A percentile compares a stretch with the other conserved stretches of the same genome.
phyloP scores from a whole-genome alignment of 2,113 vertebrate species.

The Pachyramphus minor region DNA sequence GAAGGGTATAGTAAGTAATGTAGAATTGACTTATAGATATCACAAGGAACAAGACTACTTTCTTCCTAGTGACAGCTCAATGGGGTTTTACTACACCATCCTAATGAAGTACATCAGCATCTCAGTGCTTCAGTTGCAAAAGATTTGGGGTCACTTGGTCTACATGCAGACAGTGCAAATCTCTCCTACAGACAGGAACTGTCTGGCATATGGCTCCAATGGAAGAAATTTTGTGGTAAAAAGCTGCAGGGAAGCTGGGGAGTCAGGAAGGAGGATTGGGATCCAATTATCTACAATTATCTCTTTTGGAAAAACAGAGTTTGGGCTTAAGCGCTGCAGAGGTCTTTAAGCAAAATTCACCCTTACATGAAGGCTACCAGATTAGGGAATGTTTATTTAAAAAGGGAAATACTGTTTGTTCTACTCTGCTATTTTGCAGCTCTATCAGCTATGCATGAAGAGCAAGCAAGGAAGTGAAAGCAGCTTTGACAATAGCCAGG shows the following conservation, averaged over 20 bases:
- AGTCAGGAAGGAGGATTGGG: neutral
- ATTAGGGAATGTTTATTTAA: conserved; percentile 62
- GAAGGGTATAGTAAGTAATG: neutral
- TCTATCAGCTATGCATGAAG: neutral
- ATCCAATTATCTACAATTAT: neutral
- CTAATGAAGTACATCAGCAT: neutral
- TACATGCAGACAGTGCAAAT: neutral
- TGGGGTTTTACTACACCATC: neutral
- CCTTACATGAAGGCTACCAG: conserved; percentile 20
- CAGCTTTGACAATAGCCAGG: conserved; percentile 21
- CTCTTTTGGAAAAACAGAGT: neutral
- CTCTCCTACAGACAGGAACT: neutral
- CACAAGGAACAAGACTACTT: neutral
- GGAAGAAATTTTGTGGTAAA: neutral
- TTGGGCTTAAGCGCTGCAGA: neutral
- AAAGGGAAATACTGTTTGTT: conserved; percentile 9
- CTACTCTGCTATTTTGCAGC: conserved; percentile 28
- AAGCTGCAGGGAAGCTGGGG: neutral
- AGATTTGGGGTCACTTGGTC: neutral
- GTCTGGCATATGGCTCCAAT: neutral
- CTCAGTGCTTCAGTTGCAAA: neutral
- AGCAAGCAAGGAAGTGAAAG: neutral
- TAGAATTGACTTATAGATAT: neutral
- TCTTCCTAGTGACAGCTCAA: neutral
- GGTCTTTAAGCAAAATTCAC: neutral